Evolutionary conservation across 2,888 invertebrate species (phyloP).

Genomic region (Odontocerum albicorne): DNA sequence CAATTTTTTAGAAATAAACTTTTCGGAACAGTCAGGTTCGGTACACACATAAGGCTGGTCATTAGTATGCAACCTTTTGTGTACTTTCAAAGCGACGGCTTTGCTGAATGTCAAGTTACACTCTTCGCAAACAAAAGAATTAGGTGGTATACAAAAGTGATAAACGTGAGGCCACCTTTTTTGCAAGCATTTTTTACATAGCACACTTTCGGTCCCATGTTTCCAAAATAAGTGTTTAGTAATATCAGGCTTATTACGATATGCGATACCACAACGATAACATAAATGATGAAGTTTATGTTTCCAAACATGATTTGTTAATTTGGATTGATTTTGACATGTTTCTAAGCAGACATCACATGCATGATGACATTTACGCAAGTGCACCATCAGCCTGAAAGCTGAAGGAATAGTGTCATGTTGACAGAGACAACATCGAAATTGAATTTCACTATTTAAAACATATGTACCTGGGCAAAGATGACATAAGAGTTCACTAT

Average conservation of each 20-base stretch:
- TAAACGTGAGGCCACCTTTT: constrained; percentile 93
- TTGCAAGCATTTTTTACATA: constrained; percentile 82
- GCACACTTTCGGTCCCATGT: constrained; percentile 85
- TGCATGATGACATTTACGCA: constrained; percentile 79
- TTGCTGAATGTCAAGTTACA: constrained; percentile 74
- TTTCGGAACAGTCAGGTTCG: constrained; percentile 71
- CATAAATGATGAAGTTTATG: constrained; percentile 86
- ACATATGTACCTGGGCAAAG: constrained; percentile 80
- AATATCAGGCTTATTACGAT: constrained; percentile 85
- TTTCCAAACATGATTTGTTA: constrained; percentile 89
- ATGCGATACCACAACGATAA: constrained; percentile 85
- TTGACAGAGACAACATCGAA: constrained; percentile 81
- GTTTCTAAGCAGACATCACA: constrained; percentile 87
- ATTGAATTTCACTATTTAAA: constrained; percentile 63
- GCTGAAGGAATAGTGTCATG: constrained; percentile 79
- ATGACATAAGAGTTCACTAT: constrained; percentile 85
- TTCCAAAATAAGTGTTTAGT: constrained; percentile 92
- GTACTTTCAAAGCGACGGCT: constrained; percentile 81
- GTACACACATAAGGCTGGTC: constrained; percentile 73
- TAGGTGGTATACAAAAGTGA: constrained; percentile 85
- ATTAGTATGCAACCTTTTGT: constrained; percentile 74
- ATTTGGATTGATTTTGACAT: constrained; percentile 75
- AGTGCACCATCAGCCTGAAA: constrained; percentile 85
- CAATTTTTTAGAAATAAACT: constrained; percentile 80
- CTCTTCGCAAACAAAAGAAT: constrained; percentile 77